Evolutionary conservation across 2,888 invertebrate species (phyloP), one percentile per base, ranked within the genome.

Genomic region (Tinea semifulvella): DNA sequence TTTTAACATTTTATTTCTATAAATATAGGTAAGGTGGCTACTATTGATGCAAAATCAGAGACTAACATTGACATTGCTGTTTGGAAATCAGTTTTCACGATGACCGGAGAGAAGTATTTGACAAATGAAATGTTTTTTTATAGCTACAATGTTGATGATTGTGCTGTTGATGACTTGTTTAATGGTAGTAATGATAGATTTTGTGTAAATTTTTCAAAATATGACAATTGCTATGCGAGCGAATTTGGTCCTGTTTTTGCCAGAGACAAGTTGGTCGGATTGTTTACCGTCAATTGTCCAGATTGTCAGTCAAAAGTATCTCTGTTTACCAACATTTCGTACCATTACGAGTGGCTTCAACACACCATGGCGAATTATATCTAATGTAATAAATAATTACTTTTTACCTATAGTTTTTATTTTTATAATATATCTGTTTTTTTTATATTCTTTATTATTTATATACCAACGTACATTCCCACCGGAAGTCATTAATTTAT

Each of bases 61-160:
- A 42, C 5, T 0, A 45, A 50, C 0, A 46, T 63, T 0, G 69
- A 67, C 3, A 67, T 66, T 0, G 62, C 65, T 13, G 47, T 77
- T 1, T 79, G 79, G 79, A 77, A 74, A 52, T 76, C 76, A 0
- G 68, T 76, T 0, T 57, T 68, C 0, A 63, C 75, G 0, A 79
- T 77, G 75, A 68, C 71, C 8, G 64, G 61, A 8, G 63, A 57
- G n/a, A 50, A 69, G 3, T 77, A 59, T 25, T 39, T 77, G 20
- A 75, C 77, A 0, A 73, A 76, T 31, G 73, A 71, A 42, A 62
- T 76, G 2, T 4, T 22, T 11, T 40, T 13, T 17, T 22, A 40
- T 11, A 40, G 40, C 11, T 8, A 13, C 3, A 72, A 68, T 0
- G 50, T 75, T 0, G 54, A 56, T 2, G 18, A 7, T 7, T 5